Evolutionary conservation across 2,888 invertebrate genomes (phyloP).

Genomic region (Microctonus aethiopoides): DNA sequence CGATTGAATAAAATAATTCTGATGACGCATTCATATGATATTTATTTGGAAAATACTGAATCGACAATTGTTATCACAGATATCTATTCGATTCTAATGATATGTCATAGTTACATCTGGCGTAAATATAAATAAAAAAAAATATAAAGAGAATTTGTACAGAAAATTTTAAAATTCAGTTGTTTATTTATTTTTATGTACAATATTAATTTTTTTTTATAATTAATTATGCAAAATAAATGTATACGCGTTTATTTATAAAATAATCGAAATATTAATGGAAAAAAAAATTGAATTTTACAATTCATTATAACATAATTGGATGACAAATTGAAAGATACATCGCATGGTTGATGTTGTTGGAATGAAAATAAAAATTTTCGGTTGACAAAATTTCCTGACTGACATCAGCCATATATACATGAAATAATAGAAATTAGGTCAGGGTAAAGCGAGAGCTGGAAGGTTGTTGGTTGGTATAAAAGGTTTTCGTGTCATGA

Average conservation of each 20-base stretch:
- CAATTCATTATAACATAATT: neutral
- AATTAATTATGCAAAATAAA: too few species aligned
- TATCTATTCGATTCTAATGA: neutral
- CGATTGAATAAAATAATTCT: neutral
- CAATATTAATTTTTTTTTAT: too few species aligned
- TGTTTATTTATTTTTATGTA: too few species aligned
- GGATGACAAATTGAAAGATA: neutral
- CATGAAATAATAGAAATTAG: constrained; percentile 3
- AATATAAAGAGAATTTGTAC: too few species aligned
- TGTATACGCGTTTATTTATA: too few species aligned
- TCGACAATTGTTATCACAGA: neutral
- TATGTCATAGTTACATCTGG: neutral
- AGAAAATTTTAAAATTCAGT: too few species aligned
- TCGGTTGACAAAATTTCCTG: neutral
- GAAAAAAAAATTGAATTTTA: neutral
- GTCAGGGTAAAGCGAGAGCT: neutral
- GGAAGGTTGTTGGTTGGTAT: neutral
- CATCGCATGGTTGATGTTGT: neutral
- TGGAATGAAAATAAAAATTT: neutral
- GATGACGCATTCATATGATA: neutral
- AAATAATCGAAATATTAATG: too few species aligned
- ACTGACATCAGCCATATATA: neutral
- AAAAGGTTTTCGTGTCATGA: constrained; percentile 16
- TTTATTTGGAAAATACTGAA: neutral
- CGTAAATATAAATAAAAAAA: too few species aligned